Evolutionary conservation across 2,113 vertebrate genomes (phyloP).

Genomic region (Nyctereutes procyonoides): DNA sequence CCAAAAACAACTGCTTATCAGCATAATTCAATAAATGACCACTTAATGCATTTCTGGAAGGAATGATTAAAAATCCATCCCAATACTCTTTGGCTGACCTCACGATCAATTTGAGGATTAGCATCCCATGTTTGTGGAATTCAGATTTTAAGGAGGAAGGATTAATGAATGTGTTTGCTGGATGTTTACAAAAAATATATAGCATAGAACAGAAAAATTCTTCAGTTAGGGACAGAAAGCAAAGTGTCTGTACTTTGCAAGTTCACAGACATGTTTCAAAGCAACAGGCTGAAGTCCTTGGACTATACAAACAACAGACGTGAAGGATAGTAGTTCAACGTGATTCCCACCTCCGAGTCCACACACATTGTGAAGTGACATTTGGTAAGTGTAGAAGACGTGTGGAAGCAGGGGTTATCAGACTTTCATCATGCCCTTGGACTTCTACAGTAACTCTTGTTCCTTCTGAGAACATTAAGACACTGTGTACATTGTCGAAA

Average conservation of each 20-base stretch:
- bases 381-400: not conserved
- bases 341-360: not conserved
- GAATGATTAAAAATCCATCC: not conserved
- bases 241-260: not conserved
- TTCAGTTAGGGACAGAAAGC: not conserved
- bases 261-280: slow-evolving; percentile 20
- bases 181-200: slow-evolving; percentile 14
- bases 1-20: not conserved
- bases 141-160: not conserved
- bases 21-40: not conserved
- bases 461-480: not conserved
- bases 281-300: not conserved
- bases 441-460: not conserved
- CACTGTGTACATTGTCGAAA: not conserved
- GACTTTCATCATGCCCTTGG: not conserved
- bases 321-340: not conserved
- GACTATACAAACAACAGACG: not conserved
- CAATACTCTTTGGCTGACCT: slow-evolving; percentile 22
- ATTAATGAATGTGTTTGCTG: slow-evolving; percentile 4
- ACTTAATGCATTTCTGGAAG: not conserved
- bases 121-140: slow-evolving; percentile 7
- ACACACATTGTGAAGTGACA: not conserved
- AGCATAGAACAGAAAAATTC: not conserved
- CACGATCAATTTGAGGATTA: not conserved
- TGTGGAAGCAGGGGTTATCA: not conserved